Evolutionary conservation across 2,113 vertebrate genomes (phyloP), one percentile per base, ranked within the genome.

Genomic region (Syrmaticus mikado): DNA sequence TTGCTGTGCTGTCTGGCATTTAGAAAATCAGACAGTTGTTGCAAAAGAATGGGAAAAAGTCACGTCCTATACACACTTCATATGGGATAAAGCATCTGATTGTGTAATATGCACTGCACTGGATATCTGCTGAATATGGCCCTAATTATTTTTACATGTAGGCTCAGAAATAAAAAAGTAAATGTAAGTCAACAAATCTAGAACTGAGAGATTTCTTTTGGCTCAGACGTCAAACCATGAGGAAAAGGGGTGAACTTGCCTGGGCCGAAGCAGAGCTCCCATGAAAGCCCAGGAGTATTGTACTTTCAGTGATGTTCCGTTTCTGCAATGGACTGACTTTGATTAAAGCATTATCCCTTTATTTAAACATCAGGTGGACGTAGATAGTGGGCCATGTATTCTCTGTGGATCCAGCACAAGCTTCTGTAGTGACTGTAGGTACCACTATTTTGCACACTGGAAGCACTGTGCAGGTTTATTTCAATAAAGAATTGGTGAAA

Each of bases 21-120:
- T 82, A 85, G 78, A 79, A 89, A 85, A 72, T 52, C 62, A 82
- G 74, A 46, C 43, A 19, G 62, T 17, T 82, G 34, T 58, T 82
- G 71, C 74, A 91, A 65, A 91, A 92, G 57, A 85, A 82, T 52
- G 38, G 34, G 48, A 80, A 76, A 76, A 94, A 95, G 58, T 89
- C 87, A 87, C 18, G 3, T 81, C 38, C 68, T 32, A 22, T 53
- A 50, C 12, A 15, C 13, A 50, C 24, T 71, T 94, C 65, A 74
- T 43, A 55, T 7, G 40, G 72, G 74, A 82, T 46, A 82, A 24
- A 25, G 52, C 32, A 67, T 71, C 64, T 36, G 38, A 90, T 8
- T 81, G 36, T 48, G 12, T 66, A 85, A 46, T 17, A 41, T 6
- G 8, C 0, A 1, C 34, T 83, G 46, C 73, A 38, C 28, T 38